Percentiles rank a stretch among this genome's conserved stretches.
Conservation (phyloP, 92 coral and sea anemone species). For the Pocillopora grandis region DNA sequence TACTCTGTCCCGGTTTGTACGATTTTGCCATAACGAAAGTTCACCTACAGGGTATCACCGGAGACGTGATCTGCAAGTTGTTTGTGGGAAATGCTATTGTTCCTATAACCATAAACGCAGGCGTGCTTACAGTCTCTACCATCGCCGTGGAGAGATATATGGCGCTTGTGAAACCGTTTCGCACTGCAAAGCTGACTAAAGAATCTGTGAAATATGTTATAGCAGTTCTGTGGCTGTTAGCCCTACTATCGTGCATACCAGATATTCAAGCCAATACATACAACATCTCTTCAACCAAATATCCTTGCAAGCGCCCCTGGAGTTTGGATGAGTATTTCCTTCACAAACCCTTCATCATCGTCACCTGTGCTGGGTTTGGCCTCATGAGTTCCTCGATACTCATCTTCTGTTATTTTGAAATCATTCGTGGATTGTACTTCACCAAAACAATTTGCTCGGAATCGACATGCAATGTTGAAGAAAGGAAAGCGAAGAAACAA, state of each 20-base stretch:
- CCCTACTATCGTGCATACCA: constrained; percentile 41
- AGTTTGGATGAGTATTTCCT: constrained; percentile 40
- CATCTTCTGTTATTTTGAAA: constrained; percentile 46
- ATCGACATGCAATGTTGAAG: not conserved
- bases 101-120: constrained; percentile 54
- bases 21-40: constrained; percentile 46
- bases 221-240: constrained; percentile 23
- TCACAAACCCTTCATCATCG: constrained; percentile 41
- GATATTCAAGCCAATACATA: constrained; percentile 38
- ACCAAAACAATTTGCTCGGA: constrained; percentile 50
- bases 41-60: constrained; percentile 39
- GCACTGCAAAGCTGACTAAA: not conserved
- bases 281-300: constrained; percentile 6
- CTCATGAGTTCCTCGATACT: constrained; percentile 26
- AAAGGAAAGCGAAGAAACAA: constrained; percentile 48
- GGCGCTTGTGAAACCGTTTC: constrained; percentile 55
- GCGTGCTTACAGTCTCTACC: constrained; percentile 42
- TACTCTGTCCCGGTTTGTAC: constrained; percentile 59
- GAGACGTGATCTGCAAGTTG: constrained; percentile 52
- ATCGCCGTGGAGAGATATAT: constrained; percentile 56
- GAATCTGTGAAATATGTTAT: constrained; percentile 21
- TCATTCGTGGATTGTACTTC: constrained; percentile 49
- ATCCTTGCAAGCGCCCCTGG: constrained; percentile 51
- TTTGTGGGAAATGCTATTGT: constrained; percentile 61
- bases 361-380: constrained; percentile 32